Conservation (phyloP, 2,113 vertebrate species). For the Phoxinus phoxinus region DNA sequence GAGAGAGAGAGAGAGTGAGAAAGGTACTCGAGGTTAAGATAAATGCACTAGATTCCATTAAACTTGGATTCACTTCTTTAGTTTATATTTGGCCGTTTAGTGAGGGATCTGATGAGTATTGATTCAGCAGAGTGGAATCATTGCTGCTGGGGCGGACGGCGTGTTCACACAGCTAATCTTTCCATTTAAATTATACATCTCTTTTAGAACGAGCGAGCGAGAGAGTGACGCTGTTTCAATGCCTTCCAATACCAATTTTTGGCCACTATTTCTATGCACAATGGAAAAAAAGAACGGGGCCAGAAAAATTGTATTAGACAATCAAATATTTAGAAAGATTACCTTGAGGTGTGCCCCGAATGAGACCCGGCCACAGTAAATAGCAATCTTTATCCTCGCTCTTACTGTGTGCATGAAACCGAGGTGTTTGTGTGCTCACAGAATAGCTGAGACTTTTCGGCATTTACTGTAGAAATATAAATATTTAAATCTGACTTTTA, state of each 20-base stretch:
- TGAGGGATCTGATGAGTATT: constrained; percentile 45
- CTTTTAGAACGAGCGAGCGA: not conserved
- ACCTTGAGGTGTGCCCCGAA: not conserved
- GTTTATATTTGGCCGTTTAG: constrained; percentile 37
- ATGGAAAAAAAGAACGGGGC: not conserved
- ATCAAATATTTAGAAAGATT: constrained; percentile 49
- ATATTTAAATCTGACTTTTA: constrained; percentile 41
- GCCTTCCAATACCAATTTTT: not conserved
- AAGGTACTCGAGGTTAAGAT: constrained; percentile 27
- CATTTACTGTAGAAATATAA: constrained; percentile 27
- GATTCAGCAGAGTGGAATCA: constrained; percentile 36
- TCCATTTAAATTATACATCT: constrained; percentile 43
- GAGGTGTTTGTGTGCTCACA: not conserved
- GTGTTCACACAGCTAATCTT: constrained; percentile 30
- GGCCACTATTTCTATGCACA: constrained; percentile 22
- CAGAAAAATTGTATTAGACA: constrained; percentile 26
- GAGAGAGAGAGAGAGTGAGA: constrained; percentile 3
- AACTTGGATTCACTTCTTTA: constrained; percentile 43
- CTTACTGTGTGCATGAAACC: not conserved
- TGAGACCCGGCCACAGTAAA: constrained; percentile 2
- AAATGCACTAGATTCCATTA: constrained; percentile 35
- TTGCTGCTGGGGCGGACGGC: constrained; percentile 26
- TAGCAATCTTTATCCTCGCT: not conserved
- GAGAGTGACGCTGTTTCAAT: not conserved
- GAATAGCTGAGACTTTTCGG: constrained; percentile 12